Conservation (phyloP, 2,113 vertebrate genomes). For the Stegostoma tigrinum region DNA sequence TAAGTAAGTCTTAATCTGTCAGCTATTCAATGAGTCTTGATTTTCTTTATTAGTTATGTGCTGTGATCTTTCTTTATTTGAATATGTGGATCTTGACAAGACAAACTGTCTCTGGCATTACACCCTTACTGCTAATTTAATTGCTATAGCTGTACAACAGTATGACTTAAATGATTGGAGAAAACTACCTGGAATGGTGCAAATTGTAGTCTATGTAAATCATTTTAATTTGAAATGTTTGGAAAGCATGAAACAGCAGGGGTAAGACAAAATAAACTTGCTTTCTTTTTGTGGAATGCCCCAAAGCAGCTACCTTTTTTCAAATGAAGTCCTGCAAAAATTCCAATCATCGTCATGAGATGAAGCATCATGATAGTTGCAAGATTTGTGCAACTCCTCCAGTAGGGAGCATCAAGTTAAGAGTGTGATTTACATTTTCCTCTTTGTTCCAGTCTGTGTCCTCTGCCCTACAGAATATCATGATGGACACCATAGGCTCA, state of each 20-base stretch:
- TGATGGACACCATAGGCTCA: not conserved
- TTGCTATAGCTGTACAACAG: not conserved
- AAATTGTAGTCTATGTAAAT: not conserved
- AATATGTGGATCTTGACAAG: not conserved
- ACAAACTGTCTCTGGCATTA: not conserved
- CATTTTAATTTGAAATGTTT: not conserved
- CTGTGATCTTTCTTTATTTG: not conserved
- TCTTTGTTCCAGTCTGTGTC: not conserved
- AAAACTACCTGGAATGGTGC: not conserved
- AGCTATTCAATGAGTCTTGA: not conserved
- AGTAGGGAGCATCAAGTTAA: not conserved
- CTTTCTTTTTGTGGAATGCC: not conserved
- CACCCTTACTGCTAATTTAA: not conserved
- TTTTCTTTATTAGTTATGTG: not conserved
- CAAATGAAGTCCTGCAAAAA: not conserved
- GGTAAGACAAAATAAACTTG: not conserved
- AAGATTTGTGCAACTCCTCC: not conserved
- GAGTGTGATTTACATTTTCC: not conserved
- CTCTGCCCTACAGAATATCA: not conserved
- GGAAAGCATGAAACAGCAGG: not conserved
- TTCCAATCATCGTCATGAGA: not conserved
- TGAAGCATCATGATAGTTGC: not conserved
- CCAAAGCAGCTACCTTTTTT: not conserved
- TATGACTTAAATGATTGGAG: not conserved
- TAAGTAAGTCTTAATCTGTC: not conserved